These are phyloP conservation scores for Andrena trimmerana DNA, from an alignment of 2,888 invertebrate genomes.

Conservation along the genomic window DNA sequence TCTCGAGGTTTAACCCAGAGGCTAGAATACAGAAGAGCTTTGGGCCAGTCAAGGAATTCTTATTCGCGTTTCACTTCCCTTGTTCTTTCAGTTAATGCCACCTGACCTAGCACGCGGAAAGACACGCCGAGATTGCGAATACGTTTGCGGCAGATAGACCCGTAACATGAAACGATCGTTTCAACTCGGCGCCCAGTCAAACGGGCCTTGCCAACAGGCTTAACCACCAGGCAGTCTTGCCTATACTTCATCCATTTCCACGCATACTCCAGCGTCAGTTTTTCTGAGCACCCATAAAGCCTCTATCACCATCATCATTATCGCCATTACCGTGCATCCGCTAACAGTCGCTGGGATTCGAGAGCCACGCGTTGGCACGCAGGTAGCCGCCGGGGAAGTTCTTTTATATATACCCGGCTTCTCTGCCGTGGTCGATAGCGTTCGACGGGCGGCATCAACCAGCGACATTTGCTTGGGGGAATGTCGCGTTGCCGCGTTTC, in stretches of 20 bases:
- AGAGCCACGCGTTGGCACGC: conserved; percentile 70
- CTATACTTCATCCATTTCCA: conserved; percentile 64
- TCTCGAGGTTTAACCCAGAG: no score
- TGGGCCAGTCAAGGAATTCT: no score
- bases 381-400: conserved; percentile 44
- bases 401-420: conserved; percentile 34
- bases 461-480: conserved; percentile 72
- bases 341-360: conserved; percentile 58
- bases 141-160: neutral
- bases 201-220: conserved; percentile 47
- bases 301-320: conserved; percentile 75
- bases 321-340: conserved; percentile 73
- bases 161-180: conserved; percentile 52
- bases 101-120: neutral
- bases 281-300: conserved; percentile 71
- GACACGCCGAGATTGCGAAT: neutral
- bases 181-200: conserved; percentile 53
- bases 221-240: conserved; percentile 36
- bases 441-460: conserved; percentile 57
- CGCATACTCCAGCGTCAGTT: conserved; percentile 65
- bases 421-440: conserved; percentile 53
- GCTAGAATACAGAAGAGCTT: no score
- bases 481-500: conserved; percentile 70
- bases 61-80: no score
- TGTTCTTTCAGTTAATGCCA: neutral